Conservation (phyloP, 2,888 invertebrate genomes). For the Nematopogon swammerdamellus region DNA sequence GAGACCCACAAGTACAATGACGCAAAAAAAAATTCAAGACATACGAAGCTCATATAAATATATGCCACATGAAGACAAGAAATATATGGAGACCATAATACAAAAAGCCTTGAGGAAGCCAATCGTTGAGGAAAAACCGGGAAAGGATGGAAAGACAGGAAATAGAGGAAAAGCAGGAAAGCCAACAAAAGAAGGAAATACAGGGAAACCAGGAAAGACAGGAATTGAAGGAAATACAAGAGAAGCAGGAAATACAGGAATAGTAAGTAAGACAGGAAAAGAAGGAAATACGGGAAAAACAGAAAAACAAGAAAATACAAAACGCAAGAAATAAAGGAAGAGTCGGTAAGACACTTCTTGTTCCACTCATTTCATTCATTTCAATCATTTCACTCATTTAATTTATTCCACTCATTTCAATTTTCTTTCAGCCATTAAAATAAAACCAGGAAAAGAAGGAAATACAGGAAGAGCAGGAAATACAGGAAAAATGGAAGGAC, state of each 20-base stretch:
- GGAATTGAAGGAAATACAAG: neutral
- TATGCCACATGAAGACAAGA: slow-evolving; percentile 5
- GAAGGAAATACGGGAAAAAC: neutral
- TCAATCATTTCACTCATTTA: too few relatives aligned
- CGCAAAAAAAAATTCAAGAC: slow-evolving; percentile 8
- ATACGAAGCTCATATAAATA: slow-evolving; percentile 8
- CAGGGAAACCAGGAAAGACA: slow-evolving; percentile 4
- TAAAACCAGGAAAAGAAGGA: too few relatives aligned
- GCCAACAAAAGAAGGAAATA: neutral
- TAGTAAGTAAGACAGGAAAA: neutral
- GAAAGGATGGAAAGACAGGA: slow-evolving; percentile 4
- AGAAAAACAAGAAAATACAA: neutral
- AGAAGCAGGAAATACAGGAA: neutral
- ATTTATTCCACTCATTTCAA: too few relatives aligned
- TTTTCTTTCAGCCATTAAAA: too few relatives aligned
- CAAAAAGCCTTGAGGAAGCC: slow-evolving; percentile 5
- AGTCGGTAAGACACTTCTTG: too few relatives aligned
- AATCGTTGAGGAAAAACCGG: slow-evolving; percentile 5
- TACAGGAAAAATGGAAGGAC: too few relatives aligned
- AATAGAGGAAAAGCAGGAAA: slow-evolving; percentile 5
- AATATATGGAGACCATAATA: slow-evolving; percentile 7
- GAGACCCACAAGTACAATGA: slow-evolving; percentile 6
- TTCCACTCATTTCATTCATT: too few relatives aligned
- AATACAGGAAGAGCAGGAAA: too few relatives aligned
- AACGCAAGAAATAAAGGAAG: neutral